Evolutionary conservation across 2,888 invertebrate genomes (phyloP).

Genomic region (Odiellus spinosus): DNA sequence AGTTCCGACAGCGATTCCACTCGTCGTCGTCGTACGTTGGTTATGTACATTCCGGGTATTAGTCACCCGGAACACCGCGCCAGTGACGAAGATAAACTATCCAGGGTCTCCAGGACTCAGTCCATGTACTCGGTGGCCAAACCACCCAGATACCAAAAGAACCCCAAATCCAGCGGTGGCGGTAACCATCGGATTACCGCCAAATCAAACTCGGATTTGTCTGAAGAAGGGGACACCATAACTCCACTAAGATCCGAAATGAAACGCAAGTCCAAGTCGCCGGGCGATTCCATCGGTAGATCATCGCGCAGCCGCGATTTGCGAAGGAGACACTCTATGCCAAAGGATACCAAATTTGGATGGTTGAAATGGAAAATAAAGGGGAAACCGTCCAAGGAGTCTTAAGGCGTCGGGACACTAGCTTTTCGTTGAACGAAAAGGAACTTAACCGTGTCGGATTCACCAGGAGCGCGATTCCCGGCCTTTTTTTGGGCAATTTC

Average conservation of each 20-base stretch:
- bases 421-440: too few species aligned
- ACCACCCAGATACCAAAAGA: slow-evolving; percentile 9
- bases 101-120: slow-evolving; percentile 14
- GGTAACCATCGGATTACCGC: neutral
- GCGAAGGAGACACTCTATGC: slow-evolving; percentile 21
- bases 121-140: slow-evolving; percentile 15
- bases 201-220: slow-evolving; percentile 1
- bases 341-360: slow-evolving; percentile 22
- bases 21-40: slow-evolving; percentile 14
- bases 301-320: slow-evolving; percentile 9
- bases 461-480: too few species aligned
- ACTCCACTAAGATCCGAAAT: slow-evolving; percentile 7
- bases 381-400: slow-evolving; percentile 15
- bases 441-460: too few species aligned
- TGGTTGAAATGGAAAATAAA: slow-evolving; percentile 18
- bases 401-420: too few species aligned
- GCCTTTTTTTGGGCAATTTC: too few species aligned
- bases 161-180: slow-evolving; percentile 2
- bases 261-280: slow-evolving; percentile 10
- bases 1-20: slow-evolving; percentile 18
- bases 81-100: slow-evolving; percentile 13
- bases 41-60: slow-evolving; percentile 20
- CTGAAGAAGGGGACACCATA: slow-evolving; percentile 17
- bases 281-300: slow-evolving; percentile 7
- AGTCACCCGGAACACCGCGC: slow-evolving; percentile 14